Conservation (phyloP, 2,888 invertebrate species). For the Mythimna impura region DNA sequence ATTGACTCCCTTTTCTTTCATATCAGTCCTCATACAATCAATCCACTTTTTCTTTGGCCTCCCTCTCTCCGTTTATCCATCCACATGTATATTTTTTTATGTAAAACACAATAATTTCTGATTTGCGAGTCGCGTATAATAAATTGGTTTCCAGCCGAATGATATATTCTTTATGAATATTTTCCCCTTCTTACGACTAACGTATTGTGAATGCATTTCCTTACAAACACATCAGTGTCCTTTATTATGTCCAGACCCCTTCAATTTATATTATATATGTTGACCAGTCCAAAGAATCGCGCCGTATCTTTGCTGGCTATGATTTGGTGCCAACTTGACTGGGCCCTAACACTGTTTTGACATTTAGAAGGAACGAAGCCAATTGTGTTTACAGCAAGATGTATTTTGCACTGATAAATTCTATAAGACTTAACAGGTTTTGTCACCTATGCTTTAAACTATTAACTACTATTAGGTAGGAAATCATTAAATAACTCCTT, state of each 20-base stretch:
- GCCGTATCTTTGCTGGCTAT: conserved; percentile 31
- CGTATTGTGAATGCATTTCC: conserved; percentile 49
- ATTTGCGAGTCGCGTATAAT: not conserved
- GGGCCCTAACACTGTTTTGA: conserved; percentile 44
- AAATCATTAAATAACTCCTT: too few species aligned
- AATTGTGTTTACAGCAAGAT: conserved; percentile 34
- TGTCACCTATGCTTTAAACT: not conserved
- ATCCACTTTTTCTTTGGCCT: too few species aligned
- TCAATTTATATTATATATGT: conserved; percentile 23
- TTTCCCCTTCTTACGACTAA: conserved; percentile 3
- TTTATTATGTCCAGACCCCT: conserved; percentile 29
- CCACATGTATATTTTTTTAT: not conserved
- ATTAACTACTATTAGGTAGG: too few species aligned
- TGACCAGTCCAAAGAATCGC: conserved; percentile 44
- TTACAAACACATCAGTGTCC: conserved; percentile 44
- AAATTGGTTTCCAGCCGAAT: conserved; percentile 33
- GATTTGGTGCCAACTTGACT: conserved; percentile 42
- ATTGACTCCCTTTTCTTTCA: too few species aligned
- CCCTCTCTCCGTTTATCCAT: too few species aligned
- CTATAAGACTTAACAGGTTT: not conserved
- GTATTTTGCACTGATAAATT: conserved; percentile 1
- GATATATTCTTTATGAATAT: conserved; percentile 23
- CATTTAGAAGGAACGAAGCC: conserved; percentile 26
- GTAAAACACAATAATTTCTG: not conserved
- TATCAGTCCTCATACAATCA: too few species aligned